Percentiles rank a stretch among this genome's conserved stretches.
Evolutionary conservation across 2,888 invertebrate genomes (phyloP).

Genomic region (Drosophila putrida): DNA sequence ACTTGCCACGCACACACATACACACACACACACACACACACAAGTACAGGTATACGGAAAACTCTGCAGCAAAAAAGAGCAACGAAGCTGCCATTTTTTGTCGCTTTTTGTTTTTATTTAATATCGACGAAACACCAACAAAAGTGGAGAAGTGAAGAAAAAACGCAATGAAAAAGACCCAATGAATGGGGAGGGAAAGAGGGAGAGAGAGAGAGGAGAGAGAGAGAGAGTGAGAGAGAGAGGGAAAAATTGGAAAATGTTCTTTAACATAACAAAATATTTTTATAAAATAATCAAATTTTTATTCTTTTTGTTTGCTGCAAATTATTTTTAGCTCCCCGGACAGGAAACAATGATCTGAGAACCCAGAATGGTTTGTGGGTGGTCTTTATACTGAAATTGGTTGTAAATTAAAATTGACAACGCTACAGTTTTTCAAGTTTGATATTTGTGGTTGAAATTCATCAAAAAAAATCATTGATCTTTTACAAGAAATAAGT

Average conservation of each 20-base stretch:
- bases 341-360: background rate
- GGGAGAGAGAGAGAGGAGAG: background rate
- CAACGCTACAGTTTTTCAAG: conserved; percentile 26
- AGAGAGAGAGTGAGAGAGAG: background rate
- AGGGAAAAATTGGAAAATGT: conserved; percentile 57
- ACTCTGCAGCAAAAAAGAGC: conserved; percentile 29
- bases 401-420: conserved; percentile 57
- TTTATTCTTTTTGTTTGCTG: conserved; percentile 62
- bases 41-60: conserved; percentile 41
- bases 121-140: conserved; percentile 67
- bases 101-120: conserved; percentile 75
- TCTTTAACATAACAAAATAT: conserved; percentile 77
- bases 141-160: conserved; percentile 29
- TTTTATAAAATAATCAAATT: conserved; percentile 78
- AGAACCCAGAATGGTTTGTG: background rate
- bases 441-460: background rate
- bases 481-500: background rate
- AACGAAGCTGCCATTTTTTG: conserved; percentile 50
- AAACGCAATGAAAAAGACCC: conserved; percentile 1
- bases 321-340: conserved; percentile 65
- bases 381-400: background rate
- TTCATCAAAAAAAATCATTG: background rate
- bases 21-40: conserved; percentile 16
- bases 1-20: conserved; percentile 23
- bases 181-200: background rate